Base-by-base conservation (phyloP, 2,888 invertebrate genomes). In the Machimus rusticus region DNA sequence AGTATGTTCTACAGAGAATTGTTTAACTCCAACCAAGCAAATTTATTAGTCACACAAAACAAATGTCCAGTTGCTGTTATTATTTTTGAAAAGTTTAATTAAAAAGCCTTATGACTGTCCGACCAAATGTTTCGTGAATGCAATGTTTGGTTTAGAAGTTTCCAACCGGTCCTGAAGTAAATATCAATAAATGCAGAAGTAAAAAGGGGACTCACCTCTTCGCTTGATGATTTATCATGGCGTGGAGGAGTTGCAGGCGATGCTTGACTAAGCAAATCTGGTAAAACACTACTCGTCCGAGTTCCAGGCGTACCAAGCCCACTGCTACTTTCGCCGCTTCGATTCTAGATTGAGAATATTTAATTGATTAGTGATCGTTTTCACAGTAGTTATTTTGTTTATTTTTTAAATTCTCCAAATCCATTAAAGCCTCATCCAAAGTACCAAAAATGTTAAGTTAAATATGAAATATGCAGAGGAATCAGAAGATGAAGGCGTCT, bases 231-330 rank as follows among this genome's bases (percentile, higher is more conserved):
- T 93, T 98, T 98, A 94, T 99, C 98, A 92, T 96, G 97, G 86
- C 98, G 94, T 90, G 96, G 96, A 88, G 98, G 97, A 51, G 97
- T 97, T 90, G 97, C 97, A 89, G 96, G 96, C 88, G 95, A 95
- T 88, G 96, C 96, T 94, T 97, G 98, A 92, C 98, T 98, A 90
- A 99, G 95, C 90, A 99, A 95, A 94, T 99, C 99, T 86, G 99
- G 99, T 90, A 99, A 94, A 87, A 99, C 99, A 87, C 97, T 97
- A 93, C 97, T 98, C 89, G 97, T 97, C 89, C 98, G 95, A 39
- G 98, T 95, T 89, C 96, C 94, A 89, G 93, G 92, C 90, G 95
- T 94, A 91, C 95, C 94, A 91, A 95, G 94, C 82, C 93, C 93
- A 89, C 94, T 92, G 66, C 66, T 66, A 89, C 90, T 91, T 90